Evolutionary conservation across 1,140 invertebrate species (phyloP).

Genomic region (Sitobion miscanthi): DNA sequence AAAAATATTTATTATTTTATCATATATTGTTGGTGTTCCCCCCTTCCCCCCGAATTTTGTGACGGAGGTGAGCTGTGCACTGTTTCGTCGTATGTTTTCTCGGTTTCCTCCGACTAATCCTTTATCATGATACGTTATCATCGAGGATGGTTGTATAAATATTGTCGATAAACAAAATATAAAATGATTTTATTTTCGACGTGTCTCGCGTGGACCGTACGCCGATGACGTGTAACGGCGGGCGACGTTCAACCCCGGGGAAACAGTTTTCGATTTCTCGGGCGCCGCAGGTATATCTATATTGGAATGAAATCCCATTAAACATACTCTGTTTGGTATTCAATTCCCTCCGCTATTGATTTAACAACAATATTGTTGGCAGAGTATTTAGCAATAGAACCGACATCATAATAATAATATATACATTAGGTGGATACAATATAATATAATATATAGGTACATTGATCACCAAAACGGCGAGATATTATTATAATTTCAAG

Average conservation of each 20-base stretch:
- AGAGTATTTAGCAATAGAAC: not conserved
- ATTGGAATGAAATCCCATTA: slow-evolving; percentile 18
- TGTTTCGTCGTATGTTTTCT: not conserved
- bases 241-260: not conserved
- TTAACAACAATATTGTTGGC: slow-evolving; percentile 20
- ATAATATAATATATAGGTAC: not conserved
- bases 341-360: slow-evolving; percentile 17
- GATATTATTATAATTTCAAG: not conserved
- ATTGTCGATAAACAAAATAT: not conserved
- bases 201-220: not conserved
- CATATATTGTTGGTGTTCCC: not conserved
- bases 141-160: not conserved
- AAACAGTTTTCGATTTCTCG: not conserved
- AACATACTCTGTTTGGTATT: not conserved
- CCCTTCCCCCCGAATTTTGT: not conserved
- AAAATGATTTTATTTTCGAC: not conserved
- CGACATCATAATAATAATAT: not conserved
- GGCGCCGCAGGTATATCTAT: not conserved
- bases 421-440: not conserved
- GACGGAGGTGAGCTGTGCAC: not conserved
- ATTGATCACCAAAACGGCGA: not conserved
- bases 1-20: not conserved
- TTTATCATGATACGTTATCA: not conserved
- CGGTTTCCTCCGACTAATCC: not conserved
- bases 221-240: not conserved